phyloP scores from a whole-genome alignment of 1,140 invertebrate genomes.

The Cotesia typhae region DNA sequence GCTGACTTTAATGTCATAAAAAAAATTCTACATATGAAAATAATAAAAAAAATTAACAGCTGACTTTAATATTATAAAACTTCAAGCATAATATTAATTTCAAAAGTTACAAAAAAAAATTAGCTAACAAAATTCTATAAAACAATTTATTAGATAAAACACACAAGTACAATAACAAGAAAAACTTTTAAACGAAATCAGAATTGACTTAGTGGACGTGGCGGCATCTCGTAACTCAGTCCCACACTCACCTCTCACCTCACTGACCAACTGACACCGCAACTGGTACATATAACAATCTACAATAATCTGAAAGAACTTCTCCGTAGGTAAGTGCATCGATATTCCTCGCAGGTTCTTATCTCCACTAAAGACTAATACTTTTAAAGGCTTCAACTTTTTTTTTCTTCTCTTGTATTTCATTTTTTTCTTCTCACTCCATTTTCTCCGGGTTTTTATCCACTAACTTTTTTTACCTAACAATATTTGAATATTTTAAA shows the following conservation, averaged over 20 bases:
- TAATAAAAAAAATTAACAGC: no score
- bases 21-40: no score
- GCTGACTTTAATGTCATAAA: no score
- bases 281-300: neutral
- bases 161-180: neutral
- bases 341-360: neutral
- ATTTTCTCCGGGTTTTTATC: no score
- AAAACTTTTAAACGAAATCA: neutral
- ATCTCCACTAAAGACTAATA: neutral
- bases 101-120: no score
- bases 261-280: neutral
- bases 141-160: neutral
- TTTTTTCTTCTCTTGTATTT: constrained; percentile 10
- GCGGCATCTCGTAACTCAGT: constrained; percentile 7
- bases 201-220: constrained; percentile 8
- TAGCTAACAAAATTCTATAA: no score
- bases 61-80: no score
- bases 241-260: neutral
- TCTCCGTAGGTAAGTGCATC: no score
- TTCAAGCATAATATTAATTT: no score
- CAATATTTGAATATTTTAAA: constrained; percentile 20
- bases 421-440: no score
- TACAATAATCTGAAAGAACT: neutral
- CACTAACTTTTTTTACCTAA: no score
- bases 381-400: neutral